phyloP scores from a whole-genome alignment of 2,888 invertebrate species.

The Apodemia zela region DNA sequence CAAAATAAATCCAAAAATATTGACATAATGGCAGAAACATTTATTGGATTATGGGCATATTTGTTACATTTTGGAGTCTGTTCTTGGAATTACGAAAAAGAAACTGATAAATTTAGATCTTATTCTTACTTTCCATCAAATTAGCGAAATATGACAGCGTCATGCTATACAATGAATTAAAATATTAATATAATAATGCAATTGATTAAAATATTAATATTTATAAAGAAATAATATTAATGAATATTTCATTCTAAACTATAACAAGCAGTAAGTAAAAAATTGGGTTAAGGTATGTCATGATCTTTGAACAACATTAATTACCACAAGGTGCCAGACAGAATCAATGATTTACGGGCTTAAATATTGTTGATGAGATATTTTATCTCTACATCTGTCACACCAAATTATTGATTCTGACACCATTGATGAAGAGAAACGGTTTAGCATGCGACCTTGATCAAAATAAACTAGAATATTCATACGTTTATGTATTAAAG shows the following conservation, averaged over 20 bases:
- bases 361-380: conserved; percentile 25
- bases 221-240: no score
- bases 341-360: conserved; percentile 46
- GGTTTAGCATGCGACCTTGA: neutral
- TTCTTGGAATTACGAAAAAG: no score
- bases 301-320: conserved; percentile 61
- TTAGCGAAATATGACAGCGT: no score
- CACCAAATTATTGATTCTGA: conserved; percentile 26
- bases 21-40: no score
- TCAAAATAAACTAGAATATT: conserved; percentile 6
- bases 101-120: no score
- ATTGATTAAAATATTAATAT: no score
- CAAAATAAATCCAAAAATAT: no score
- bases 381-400: conserved; percentile 23
- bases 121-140: no score
- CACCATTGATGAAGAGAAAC: conserved; percentile 8
- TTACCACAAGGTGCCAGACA: conserved; percentile 62
- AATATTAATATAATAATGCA: no score
- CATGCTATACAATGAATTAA: no score
- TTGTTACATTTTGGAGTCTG: no score
- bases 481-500: neutral
- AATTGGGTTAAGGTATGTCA: conserved; percentile 65
- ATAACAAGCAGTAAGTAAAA: conserved; percentile 39
- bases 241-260: neutral
- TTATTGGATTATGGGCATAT: no score